These are phyloP conservation scores for Umimayanthus chanpuru DNA, from an alignment of 92 coral and sea anemone species.

Conservation along the genomic window DNA sequence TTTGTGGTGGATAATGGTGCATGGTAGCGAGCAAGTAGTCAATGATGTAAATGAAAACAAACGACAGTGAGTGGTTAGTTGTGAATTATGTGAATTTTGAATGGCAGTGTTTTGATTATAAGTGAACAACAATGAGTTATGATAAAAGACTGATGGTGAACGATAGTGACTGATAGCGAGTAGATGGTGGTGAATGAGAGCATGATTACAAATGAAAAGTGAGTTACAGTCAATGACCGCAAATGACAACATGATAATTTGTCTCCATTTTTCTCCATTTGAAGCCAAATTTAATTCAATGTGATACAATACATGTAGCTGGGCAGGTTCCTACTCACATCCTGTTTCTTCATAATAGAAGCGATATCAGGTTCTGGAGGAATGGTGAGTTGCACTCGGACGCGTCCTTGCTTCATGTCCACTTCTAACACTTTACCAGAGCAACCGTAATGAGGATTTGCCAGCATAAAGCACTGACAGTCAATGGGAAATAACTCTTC, in stretches of 20 bases:
- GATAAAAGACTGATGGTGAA: too few species aligned
- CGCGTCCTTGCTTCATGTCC: conserved; percentile 88
- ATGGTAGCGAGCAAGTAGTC: too few species aligned
- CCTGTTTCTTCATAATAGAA: conserved; percentile 59
- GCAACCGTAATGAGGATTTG: conserved; percentile 90
- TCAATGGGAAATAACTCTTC: conserved; percentile 89
- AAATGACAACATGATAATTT: not conserved
- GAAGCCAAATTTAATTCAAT: too few species aligned
- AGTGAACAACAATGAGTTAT: too few species aligned
- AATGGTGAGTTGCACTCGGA: conserved; percentile 90
- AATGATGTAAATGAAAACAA: too few species aligned
- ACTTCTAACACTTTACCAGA: conserved; percentile 92
- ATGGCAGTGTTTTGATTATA: too few species aligned
- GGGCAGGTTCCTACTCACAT: conserved; percentile 40
- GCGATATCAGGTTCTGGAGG: conserved; percentile 85
- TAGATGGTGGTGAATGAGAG: not conserved
- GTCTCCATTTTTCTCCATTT: too few species aligned
- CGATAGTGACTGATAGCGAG: not conserved
- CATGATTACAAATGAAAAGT: not conserved
- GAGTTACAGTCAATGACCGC: not conserved
- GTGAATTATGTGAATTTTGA: too few species aligned
- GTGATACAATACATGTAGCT: not conserved
- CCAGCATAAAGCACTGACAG: conserved; percentile 91
- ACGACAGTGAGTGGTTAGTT: too few species aligned
- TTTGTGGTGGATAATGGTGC: too few species aligned